phyloP scores from a whole-genome alignment of 1,140 invertebrate genomes.

The Bombus sylvicola region DNA sequence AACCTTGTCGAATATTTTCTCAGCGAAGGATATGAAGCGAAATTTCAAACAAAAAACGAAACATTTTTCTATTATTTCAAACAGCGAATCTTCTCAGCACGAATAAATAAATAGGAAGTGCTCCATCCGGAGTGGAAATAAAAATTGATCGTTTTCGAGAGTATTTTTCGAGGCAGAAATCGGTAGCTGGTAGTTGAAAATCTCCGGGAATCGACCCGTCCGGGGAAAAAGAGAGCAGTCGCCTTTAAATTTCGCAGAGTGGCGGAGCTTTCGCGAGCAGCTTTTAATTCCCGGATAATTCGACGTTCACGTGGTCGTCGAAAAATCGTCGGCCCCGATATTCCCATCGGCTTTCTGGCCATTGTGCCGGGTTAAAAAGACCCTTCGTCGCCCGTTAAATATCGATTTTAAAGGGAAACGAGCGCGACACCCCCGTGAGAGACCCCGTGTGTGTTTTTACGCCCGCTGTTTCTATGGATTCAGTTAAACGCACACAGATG shows the following conservation, averaged over 20 bases:
- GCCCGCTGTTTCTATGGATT: background rate
- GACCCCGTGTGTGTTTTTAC: background rate
- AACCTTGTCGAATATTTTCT: background rate
- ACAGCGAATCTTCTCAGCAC: background rate
- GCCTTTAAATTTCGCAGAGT: conserved; percentile 3
- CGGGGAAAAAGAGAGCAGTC: background rate
- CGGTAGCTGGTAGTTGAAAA: background rate
- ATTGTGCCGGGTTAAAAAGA: conserved; percentile 8
- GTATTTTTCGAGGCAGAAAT: background rate
- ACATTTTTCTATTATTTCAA: background rate
- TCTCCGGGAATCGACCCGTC: background rate
- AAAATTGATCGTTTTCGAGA: background rate
- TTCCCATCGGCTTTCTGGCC: background rate
- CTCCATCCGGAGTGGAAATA: background rate
- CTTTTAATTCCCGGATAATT: conserved; percentile 27
- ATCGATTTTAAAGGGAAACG: conserved; percentile 16
- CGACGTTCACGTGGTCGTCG: conserved; percentile 12
- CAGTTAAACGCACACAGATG: background rate
- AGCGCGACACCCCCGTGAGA: background rate
- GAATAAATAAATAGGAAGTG: background rate
- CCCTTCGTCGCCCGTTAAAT: conserved; percentile 8
- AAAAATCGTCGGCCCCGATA: background rate
- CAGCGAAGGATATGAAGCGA: background rate
- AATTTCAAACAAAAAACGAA: background rate
- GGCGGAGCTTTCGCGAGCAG: background rate